These are phyloP conservation scores for Eupithecia inturbata DNA, from an alignment of 2,888 invertebrate species.

Conservation along the genomic window DNA sequence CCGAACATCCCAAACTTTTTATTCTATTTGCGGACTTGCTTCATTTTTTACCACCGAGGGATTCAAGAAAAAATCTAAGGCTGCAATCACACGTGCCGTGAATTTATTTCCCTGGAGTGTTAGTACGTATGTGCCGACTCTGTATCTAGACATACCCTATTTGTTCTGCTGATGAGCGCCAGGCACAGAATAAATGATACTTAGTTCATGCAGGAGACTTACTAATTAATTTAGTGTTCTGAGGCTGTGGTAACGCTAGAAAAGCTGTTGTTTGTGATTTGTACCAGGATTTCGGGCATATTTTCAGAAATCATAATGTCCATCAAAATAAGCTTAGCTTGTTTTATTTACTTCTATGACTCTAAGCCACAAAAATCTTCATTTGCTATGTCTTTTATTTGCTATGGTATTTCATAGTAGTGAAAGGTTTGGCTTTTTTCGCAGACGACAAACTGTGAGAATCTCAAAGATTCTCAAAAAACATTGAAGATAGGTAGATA, in stretches of 20 bases:
- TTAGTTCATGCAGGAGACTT: conserved; percentile 4
- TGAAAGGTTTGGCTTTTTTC: neutral
- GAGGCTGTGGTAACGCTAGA: neutral
- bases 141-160: conserved; percentile 73
- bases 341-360: neutral
- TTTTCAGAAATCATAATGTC: neutral
- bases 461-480: neutral
- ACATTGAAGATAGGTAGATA: neutral
- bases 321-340: neutral
- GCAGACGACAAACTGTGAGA: neutral
- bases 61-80: conserved; percentile 65
- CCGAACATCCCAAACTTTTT: conserved; percentile 29
- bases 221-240: conserved; percentile 6
- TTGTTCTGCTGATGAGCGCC: conserved; percentile 72
- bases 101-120: conserved; percentile 80
- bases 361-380: neutral
- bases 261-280: neutral
- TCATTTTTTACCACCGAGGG: conserved; percentile 43
- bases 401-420: neutral
- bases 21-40: conserved; percentile 43
- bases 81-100: conserved; percentile 69
- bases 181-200: conserved; percentile 28
- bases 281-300: neutral
- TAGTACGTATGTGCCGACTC: conserved; percentile 75
- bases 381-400: neutral